Evolutionary conservation across 2,113 vertebrate genomes (phyloP), one percentile per base, ranked within the genome.

Genomic region (Microcebus ravelobensis): DNA sequence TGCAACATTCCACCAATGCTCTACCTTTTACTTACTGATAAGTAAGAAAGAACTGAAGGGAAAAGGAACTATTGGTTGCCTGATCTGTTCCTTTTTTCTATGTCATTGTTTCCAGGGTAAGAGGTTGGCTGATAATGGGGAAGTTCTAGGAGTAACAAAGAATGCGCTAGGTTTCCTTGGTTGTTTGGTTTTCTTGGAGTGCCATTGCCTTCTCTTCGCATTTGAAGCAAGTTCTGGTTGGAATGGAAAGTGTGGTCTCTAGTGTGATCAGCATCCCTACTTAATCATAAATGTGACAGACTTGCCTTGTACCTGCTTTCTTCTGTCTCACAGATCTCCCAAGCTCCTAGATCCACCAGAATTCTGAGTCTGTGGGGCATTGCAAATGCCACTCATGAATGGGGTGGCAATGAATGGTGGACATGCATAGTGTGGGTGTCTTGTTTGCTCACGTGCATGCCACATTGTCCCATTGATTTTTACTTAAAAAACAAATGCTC

Each of bases 331-430:
- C 20, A 1, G 15, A 39, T 34, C 31, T 77, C 31, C 34, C 70
- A 3, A 25, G 23, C 4, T 0, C 3, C 10, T 3, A 12, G 84
- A 15, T 27, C 12, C 34, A 15, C n/a, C 4, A 6, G 65, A 23
- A 12, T 61, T 67, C 85, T 25, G 29, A 36, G 52, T 8, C 23
- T 9, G 0, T 0, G 23, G 31, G n/a, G 17, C 48, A 6, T 0
- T 0, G 34, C 2, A 14, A 50, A 61, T 0, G 63, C 20, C 29
- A 0, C 0, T 0, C 23, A 65, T 1, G 23, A 73, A 34, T 5
- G 23, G 0, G 31, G 31, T 34, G 59, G 27, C 0, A 2, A 10
- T 17, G 8, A 27, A 29, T 2, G 39, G 48, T 25, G 0, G 76
- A 8, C 31, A 7, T 0, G 4, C 39, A 9, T 0, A 1, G 8